phyloP scores from a whole-genome alignment of 2,797 vertebrate genomes.

The Tiaroga cobitis region DNA sequence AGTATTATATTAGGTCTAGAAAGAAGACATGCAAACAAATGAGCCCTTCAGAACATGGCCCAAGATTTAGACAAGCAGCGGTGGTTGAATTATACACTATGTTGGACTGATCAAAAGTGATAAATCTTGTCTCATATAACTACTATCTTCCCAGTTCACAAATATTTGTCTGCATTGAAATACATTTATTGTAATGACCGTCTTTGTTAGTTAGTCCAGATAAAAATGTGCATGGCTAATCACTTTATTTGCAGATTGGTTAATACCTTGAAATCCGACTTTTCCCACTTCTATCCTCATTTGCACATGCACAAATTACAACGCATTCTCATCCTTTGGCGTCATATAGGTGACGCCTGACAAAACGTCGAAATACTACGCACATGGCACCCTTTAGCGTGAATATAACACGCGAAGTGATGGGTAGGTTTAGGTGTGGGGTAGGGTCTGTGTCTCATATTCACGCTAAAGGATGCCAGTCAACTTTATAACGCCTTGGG shows the following conservation, averaged over 20 bases:
- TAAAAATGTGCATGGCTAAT: not conserved
- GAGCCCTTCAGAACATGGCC: not conserved
- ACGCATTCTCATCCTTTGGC: too few species aligned
- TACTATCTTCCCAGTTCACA: not conserved
- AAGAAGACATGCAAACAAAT: not conserved
- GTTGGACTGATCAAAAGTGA: not conserved
- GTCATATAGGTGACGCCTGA: too few species aligned
- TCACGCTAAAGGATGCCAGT: too few species aligned
- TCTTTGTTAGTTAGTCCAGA: not conserved
- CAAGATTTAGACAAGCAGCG: not conserved
- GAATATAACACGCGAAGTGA: too few species aligned
- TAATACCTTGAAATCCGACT: constrained; percentile 29
- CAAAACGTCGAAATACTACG: too few species aligned
- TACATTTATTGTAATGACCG: not conserved
- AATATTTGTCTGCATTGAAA: not conserved
- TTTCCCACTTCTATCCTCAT: not conserved
- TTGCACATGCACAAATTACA: constrained; percentile 11
- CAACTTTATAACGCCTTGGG: too few species aligned
- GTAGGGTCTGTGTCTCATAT: too few species aligned
- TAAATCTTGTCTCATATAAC: not conserved
- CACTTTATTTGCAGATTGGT: constrained; percentile 7
- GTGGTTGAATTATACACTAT: not conserved
- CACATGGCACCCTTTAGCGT: too few species aligned
- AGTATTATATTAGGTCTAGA: not conserved
- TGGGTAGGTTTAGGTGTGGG: too few species aligned